These are phyloP conservation scores for Nanorana parkeri DNA, from an alignment of 2,113 vertebrate species.

Conservation along the genomic window DNA sequence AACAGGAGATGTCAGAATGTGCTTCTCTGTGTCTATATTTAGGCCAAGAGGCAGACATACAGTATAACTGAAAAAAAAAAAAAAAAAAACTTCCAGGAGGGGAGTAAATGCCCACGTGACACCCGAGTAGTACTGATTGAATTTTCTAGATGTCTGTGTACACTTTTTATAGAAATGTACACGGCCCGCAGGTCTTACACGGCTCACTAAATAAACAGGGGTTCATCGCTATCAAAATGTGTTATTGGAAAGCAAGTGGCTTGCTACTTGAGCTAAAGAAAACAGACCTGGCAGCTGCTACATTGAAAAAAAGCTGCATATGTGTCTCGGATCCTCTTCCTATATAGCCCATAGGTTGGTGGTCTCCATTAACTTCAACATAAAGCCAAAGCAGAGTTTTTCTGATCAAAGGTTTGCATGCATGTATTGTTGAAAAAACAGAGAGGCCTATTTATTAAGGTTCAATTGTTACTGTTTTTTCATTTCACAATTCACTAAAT, in stretches of 20 bases:
- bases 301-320: background rate
- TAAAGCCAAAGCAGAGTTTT: background rate
- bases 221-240: constrained; percentile 51
- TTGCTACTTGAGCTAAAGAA: constrained; percentile 50
- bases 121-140: constrained; percentile 57
- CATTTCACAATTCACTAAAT: no score
- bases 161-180: constrained; percentile 63
- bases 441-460: no score
- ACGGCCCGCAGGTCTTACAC: constrained; percentile 53
- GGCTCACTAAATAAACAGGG: constrained; percentile 50
- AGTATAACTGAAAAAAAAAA: constrained; percentile 69
- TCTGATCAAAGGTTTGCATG: background rate
- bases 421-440: background rate
- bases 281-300: constrained; percentile 39
- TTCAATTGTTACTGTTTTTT: no score
- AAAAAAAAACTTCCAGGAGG: constrained; percentile 74
- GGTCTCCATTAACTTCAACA: constrained; percentile 1
- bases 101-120: constrained; percentile 63
- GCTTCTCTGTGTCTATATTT: constrained; percentile 74
- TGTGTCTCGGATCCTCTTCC: constrained; percentile 40
- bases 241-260: constrained; percentile 37
- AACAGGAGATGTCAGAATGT: constrained; percentile 74
- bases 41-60: constrained; percentile 73
- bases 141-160: constrained; percentile 61
- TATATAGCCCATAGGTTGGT: background rate